Evolutionary conservation across 2,113 vertebrate genomes (phyloP).

Genomic region (Coptodon rendalli): DNA sequence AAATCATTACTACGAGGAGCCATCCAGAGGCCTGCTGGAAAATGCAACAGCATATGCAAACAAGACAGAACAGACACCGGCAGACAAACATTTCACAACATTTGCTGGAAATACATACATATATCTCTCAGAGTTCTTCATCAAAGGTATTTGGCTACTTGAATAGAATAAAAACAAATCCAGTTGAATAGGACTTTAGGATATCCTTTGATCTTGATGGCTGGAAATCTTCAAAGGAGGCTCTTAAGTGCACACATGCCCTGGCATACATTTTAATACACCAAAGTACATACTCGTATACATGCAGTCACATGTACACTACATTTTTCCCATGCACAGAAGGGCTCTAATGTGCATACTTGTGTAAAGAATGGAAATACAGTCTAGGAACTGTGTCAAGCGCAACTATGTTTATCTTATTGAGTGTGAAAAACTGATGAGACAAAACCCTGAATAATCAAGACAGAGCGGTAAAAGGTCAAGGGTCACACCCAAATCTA

Average conservation of each 20-base stretch:
- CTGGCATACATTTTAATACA: neutral
- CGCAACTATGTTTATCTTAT: constrained; percentile 35
- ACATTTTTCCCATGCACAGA: neutral
- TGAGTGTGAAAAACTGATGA: constrained; percentile 39
- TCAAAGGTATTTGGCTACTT: neutral
- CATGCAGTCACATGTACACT: neutral
- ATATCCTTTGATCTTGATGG: neutral
- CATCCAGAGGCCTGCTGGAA: constrained; percentile 27
- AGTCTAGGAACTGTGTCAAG: neutral
- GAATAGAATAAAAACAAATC: constrained; percentile 7
- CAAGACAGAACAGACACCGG: neutral
- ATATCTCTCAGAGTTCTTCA: neutral
- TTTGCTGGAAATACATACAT: neutral
- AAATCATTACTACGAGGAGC: constrained; percentile 52
- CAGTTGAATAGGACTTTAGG: neutral
- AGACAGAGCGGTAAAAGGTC: constrained; percentile 27
- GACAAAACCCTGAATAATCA: constrained; percentile 45
- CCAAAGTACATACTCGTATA: neutral
- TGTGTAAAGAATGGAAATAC: neutral
- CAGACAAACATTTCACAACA: constrained; percentile 7
- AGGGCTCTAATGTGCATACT: neutral
- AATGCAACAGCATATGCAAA: constrained; percentile 17
- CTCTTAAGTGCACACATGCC: neutral
- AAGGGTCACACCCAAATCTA: constrained; percentile 38
- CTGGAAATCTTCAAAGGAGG: neutral